phyloP scores from a whole-genome alignment of 2,888 invertebrate species.

The Xestia xanthographa region DNA sequence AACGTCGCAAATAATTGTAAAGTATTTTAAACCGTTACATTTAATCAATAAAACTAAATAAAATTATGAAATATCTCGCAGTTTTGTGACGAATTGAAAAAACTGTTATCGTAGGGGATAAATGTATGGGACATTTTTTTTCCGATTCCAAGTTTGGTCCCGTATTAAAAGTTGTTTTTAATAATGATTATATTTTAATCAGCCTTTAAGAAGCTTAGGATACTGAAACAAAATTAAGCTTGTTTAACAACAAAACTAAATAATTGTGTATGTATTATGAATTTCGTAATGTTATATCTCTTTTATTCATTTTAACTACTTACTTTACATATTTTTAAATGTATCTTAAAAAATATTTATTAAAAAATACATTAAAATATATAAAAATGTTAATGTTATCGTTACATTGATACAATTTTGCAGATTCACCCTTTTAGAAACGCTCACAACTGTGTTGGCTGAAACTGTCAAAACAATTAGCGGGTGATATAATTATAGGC shows the following conservation, averaged over 20 bases:
- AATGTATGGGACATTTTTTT: background rate
- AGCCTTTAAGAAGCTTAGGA: background rate
- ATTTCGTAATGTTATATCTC: background rate
- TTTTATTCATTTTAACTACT: too few relatives aligned
- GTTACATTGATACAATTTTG: conserved; percentile 8
- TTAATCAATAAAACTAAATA: too few relatives aligned
- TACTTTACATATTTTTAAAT: too few relatives aligned
- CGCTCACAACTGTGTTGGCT: background rate
- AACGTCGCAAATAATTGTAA: background rate
- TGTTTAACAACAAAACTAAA: background rate
- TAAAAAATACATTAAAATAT: too few relatives aligned
- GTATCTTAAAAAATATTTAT: too few relatives aligned
- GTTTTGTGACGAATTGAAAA: background rate
- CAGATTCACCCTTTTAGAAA: conserved; percentile 15
- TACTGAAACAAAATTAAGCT: background rate
- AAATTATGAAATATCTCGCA: background rate
- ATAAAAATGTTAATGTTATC: too few relatives aligned
- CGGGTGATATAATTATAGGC: background rate
- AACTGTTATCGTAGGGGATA: background rate
- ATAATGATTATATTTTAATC: background rate
- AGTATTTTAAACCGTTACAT: too few relatives aligned
- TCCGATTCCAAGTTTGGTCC: background rate
- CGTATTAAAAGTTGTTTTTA: background rate
- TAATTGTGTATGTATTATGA: conserved; percentile 2
- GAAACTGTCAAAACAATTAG: conserved; percentile 47